phyloP scores from a whole-genome alignment of 2,113 vertebrate species.

The Lophura nycthemera region DNA sequence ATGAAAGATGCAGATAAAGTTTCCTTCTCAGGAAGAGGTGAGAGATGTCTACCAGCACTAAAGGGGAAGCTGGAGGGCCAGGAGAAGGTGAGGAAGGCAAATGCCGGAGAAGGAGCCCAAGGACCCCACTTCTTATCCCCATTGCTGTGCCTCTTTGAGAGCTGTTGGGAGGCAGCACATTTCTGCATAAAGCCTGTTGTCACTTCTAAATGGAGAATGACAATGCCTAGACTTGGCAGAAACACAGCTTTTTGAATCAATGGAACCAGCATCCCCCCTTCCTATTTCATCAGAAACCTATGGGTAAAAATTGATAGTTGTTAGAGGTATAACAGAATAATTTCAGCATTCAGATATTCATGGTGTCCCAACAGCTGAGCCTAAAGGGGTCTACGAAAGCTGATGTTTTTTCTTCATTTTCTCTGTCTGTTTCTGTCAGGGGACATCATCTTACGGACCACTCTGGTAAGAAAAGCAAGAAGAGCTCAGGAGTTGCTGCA shows the following conservation, averaged over 20 bases:
- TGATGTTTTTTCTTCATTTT: background rate
- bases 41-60: no score
- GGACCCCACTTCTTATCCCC: rapidly evolving
- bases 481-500: constrained; percentile 5
- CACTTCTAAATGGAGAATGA: background rate
- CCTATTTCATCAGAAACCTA: background rate
- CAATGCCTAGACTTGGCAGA: background rate
- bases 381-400: background rate
- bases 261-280: background rate
- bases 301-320: background rate
- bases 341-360: background rate
- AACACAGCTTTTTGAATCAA: background rate
- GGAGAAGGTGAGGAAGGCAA: background rate
- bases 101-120: background rate
- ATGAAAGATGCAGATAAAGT: background rate
- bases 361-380: background rate
- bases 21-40: background rate
- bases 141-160: rapidly evolving
- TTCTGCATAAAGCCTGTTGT: background rate
- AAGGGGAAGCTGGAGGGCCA: background rate
- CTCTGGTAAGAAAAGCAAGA: background rate
- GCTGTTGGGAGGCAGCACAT: background rate
- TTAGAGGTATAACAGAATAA: background rate
- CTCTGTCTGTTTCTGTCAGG: background rate
- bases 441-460: background rate